Conservation (phyloP, 2,888 invertebrate genomes). For the Omphaloscelis lunosa region DNA sequence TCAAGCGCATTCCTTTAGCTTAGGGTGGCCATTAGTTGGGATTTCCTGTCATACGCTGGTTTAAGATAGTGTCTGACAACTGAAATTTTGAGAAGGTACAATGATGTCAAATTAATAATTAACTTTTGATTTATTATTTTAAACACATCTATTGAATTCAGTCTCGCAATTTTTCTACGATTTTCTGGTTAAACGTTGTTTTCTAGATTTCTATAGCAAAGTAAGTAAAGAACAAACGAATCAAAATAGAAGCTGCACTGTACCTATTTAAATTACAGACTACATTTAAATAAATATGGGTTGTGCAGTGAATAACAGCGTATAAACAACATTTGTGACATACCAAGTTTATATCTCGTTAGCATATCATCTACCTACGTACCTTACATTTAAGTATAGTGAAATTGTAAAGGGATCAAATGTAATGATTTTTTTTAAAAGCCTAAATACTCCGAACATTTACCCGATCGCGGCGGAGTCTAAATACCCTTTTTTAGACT, state of each 20-base stretch:
- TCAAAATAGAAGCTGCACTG: neutral
- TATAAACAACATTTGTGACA: neutral
- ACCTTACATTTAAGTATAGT: neutral
- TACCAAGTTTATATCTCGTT: neutral
- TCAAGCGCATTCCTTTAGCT: slow-evolving; percentile 75
- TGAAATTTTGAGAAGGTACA: neutral
- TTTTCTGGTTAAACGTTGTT: neutral
- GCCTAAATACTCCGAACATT: too few species aligned
- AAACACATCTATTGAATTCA: neutral
- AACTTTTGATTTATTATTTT: slow-evolving; percentile 3
- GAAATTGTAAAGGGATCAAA: neutral
- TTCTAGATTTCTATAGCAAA: neutral
- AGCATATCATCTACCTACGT: neutral
- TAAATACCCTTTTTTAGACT: neutral
- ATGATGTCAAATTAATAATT: slow-evolving; percentile 17
- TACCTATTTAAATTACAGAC: neutral
- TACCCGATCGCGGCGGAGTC: too few species aligned
- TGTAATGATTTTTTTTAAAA: neutral
- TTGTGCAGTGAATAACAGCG: neutral
- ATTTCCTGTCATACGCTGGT: slow-evolving; percentile 41
- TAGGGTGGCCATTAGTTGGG: slow-evolving; percentile 56
- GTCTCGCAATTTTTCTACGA: neutral
- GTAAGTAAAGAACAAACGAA: neutral
- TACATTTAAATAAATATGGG: neutral
- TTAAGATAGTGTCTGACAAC: slow-evolving; percentile 6